Conservation (phyloP, 2,888 invertebrate species). For the Portevinia maculata region DNA sequence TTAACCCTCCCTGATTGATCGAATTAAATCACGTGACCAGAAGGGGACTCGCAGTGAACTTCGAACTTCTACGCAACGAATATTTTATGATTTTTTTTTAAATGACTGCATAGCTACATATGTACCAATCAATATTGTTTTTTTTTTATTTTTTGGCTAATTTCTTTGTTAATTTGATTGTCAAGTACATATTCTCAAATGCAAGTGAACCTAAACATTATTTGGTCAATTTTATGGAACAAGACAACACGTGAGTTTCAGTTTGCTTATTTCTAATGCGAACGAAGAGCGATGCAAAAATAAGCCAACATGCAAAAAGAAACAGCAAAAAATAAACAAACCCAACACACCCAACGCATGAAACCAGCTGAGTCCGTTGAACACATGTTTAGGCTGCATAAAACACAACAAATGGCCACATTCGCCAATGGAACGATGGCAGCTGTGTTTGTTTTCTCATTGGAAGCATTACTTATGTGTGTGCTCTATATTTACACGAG, state of each 20-base stretch:
- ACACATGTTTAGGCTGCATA: slow-evolving; percentile 51
- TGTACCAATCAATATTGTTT: too few species aligned
- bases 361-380: slow-evolving; percentile 40
- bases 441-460: slow-evolving; percentile 6
- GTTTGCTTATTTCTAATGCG: neutral
- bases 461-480: slow-evolving; percentile 37
- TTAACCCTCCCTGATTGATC: too few species aligned
- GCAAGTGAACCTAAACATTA: neutral
- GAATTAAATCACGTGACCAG: too few species aligned
- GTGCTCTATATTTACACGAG: slow-evolving; percentile 13
- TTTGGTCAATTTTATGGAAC: neutral
- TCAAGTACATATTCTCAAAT: too few species aligned
- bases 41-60: too few species aligned
- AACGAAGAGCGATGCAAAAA: neutral
- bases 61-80: too few species aligned
- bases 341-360: slow-evolving; percentile 39
- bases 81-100: too few species aligned
- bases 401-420: too few species aligned
- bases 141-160: too few species aligned
- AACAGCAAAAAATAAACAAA: slow-evolving; percentile 32
- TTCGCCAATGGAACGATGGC: too few species aligned
- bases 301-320: neutral
- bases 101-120: too few species aligned
- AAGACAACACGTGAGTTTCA: neutral
- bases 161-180: too few species aligned